phyloP scores from a whole-genome alignment of 2,888 invertebrate genomes.

The Galerucella pusilla region DNA sequence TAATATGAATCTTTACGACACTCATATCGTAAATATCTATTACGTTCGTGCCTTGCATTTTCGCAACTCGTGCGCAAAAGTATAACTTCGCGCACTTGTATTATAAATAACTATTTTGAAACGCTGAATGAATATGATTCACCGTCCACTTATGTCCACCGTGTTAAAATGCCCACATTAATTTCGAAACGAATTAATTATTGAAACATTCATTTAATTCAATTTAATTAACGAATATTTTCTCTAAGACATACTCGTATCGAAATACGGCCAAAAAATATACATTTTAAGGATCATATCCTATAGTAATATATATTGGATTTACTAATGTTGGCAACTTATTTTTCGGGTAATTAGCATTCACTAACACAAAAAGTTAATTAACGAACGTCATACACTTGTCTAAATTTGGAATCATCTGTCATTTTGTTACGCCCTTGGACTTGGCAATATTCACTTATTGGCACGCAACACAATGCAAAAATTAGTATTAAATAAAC shows the following conservation, averaged over 20 bases:
- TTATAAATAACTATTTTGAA: too few species aligned
- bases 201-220: neutral
- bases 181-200: neutral
- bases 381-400: conserved; percentile 22
- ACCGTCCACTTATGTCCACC: neutral
- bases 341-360: conserved; percentile 18
- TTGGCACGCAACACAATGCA: conserved; percentile 21
- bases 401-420: conserved; percentile 35
- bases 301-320: neutral
- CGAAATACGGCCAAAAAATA: neutral
- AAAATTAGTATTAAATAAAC: too few species aligned
- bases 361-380: neutral
- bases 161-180: neutral
- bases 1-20: too few species aligned
- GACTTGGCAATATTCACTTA: conserved; percentile 43
- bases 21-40: too few species aligned
- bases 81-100: too few species aligned
- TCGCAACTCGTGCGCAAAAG: too few species aligned
- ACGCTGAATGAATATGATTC: too few species aligned
- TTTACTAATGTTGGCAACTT: conserved; percentile 9
- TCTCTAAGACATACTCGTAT: neutral
- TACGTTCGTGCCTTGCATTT: too few species aligned
- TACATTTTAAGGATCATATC: too few species aligned
- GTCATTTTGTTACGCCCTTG: conserved; percentile 36
- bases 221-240: neutral